Evolutionary conservation across 2,888 invertebrate genomes (phyloP).

Genomic region (Drosophila neotestacea): DNA sequence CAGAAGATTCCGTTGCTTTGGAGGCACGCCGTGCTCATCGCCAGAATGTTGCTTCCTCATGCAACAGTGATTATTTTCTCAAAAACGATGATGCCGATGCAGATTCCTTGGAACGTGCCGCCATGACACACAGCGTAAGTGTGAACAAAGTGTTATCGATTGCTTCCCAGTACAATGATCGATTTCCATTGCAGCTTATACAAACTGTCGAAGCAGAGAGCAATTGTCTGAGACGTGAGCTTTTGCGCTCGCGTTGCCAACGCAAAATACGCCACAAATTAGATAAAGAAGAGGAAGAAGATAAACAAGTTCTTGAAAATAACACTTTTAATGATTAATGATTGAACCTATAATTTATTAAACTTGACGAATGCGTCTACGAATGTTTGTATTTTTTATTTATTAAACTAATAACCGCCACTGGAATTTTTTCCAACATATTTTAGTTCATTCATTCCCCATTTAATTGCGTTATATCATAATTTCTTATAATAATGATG

Average conservation of each 20-base stretch:
- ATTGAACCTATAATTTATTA: background rate
- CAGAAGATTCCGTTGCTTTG: conserved; percentile 7
- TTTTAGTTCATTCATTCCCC: no score
- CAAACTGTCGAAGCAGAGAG: conserved; percentile 78
- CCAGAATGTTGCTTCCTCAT: conserved; percentile 64
- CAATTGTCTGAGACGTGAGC: conserved; percentile 76
- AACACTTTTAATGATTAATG: background rate
- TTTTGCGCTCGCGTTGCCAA: conserved; percentile 78
- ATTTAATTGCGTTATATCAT: no score
- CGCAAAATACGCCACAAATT: conserved; percentile 54
- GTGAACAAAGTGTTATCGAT: background rate
- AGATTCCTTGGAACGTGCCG: conserved; percentile 74
- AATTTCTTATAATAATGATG: no score
- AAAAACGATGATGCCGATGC: conserved; percentile 69
- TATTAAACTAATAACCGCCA: no score
- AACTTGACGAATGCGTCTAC: background rate
- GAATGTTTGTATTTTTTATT: no score
- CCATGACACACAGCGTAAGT: conserved; percentile 79
- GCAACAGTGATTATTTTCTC: conserved; percentile 58
- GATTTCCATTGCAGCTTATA: conserved; percentile 59
- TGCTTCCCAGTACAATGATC: background rate
- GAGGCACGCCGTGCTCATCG: conserved; percentile 33
- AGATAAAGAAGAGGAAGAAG: conserved; percentile 35
- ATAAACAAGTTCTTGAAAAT: background rate
- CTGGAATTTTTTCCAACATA: no score